Evolutionary conservation across 2,797 vertebrate species (phyloP).

Genomic region (Capromys pilorides): DNA sequence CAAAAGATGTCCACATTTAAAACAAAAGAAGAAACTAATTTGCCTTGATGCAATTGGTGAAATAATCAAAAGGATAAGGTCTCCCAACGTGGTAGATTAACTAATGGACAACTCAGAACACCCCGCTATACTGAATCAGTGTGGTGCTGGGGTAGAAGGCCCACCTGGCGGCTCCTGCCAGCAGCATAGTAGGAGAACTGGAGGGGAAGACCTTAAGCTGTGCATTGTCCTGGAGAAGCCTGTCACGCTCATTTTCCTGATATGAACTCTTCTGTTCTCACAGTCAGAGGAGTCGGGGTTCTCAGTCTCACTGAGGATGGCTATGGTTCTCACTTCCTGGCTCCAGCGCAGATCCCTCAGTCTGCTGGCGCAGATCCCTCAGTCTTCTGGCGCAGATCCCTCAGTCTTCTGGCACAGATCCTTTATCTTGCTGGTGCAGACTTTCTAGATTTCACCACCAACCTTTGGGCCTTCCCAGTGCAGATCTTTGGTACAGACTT

Average conservation of each 20-base stretch:
- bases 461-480: background rate
- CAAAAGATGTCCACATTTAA: background rate
- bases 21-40: background rate
- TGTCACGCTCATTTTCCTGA: background rate
- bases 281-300: background rate
- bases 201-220: background rate
- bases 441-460: background rate
- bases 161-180: background rate
- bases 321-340: background rate
- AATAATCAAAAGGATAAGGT: background rate
- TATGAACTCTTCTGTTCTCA: background rate
- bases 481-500: background rate
- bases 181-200: background rate
- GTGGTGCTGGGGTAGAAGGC: background rate
- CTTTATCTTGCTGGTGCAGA: background rate
- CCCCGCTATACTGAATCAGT: background rate
- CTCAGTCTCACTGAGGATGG: background rate
- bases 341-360: background rate
- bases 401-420: background rate
- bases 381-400: background rate
- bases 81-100: background rate
- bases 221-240: background rate
- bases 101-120: background rate
- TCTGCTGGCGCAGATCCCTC: background rate
- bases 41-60: background rate